These are phyloP conservation scores for Silurus aristotelis DNA, from an alignment of 2,797 vertebrate species.

Conservation along the genomic window DNA sequence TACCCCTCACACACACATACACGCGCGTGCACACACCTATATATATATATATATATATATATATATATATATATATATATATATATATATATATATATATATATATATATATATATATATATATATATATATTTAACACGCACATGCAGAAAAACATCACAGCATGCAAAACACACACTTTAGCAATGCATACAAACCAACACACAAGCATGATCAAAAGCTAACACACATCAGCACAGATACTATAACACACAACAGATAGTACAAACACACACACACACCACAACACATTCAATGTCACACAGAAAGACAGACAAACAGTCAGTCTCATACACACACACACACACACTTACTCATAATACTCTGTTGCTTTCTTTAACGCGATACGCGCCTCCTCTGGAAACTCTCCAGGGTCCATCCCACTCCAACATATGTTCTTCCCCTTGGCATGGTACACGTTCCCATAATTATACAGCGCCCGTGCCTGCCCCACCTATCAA, in stretches of 20 bases:
- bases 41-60: too few species aligned
- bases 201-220: not conserved
- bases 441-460: conserved; percentile 96
- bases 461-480: conserved; percentile 95
- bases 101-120: too few species aligned
- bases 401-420: conserved; percentile 87
- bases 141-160: not conserved
- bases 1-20: too few species aligned
- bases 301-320: not conserved
- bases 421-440: conserved; percentile 87
- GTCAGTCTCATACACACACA: not conserved
- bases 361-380: conserved; percentile 88
- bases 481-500: conserved; percentile 91
- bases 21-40: too few species aligned
- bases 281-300: too few species aligned
- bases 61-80: too few species aligned
- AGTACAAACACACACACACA: not conserved
- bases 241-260: not conserved
- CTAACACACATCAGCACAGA: not conserved
- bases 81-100: too few species aligned
- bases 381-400: conserved; percentile 87
- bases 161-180: not conserved
- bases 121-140: not conserved
- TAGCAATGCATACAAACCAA: not conserved
- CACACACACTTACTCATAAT: conserved; percentile 87